Conservation (phyloP, 2,113 vertebrate species). For the Gnathonemus longibarbis region DNA sequence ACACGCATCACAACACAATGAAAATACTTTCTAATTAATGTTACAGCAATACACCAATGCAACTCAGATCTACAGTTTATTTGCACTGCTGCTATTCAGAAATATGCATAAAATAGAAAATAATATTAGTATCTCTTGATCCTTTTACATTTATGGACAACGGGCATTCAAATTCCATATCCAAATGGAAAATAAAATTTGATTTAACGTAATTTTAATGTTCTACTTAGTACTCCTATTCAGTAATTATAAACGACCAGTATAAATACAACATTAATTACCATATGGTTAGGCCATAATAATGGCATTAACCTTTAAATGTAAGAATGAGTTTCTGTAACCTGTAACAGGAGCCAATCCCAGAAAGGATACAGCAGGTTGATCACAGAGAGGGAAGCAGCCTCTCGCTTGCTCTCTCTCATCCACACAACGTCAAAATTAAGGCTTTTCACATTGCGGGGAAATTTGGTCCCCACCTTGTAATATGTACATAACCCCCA, state of each 20-base stretch:
- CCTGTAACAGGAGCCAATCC: not conserved
- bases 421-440: too few relatives aligned
- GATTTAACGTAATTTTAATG: not conserved
- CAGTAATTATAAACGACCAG: not conserved
- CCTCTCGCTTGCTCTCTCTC: too few relatives aligned
- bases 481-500: too few relatives aligned
- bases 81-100: not conserved
- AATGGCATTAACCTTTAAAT: not conserved
- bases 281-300: not conserved
- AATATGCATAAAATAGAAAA: not conserved
- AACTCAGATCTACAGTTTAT: not conserved
- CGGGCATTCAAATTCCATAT: not conserved
- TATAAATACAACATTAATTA: not conserved
- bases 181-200: not conserved
- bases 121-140: not conserved
- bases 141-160: not conserved
- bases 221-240: not conserved
- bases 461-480: not conserved
- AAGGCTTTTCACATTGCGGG: not conserved
- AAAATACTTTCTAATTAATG: not conserved
- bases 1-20: not conserved
- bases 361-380: not conserved
- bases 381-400: not conserved
- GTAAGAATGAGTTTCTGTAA: not conserved
- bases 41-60: not conserved